phyloP scores from a whole-genome alignment of 2,797 vertebrate species.

The Lerista edwardsae region DNA sequence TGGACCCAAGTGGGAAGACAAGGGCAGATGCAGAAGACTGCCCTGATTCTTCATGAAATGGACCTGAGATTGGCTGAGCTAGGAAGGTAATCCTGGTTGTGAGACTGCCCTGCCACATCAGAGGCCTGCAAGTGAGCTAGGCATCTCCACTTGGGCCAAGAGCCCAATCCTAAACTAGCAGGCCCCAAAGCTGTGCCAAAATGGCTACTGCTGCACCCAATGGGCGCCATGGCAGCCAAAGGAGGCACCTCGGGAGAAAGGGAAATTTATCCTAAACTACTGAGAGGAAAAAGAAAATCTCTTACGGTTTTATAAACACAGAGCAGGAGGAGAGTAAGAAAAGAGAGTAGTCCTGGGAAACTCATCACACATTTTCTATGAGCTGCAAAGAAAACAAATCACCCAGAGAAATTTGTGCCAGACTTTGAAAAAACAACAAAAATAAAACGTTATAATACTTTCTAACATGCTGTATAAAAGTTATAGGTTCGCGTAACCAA shows the following conservation, averaged over 20 bases:
- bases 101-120: too few species aligned
- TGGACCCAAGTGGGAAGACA: too few species aligned
- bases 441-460: not conserved
- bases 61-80: too few species aligned
- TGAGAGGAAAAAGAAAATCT: not conserved
- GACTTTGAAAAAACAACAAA: slow-evolving; percentile 21
- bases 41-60: not conserved
- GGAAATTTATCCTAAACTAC: not conserved
- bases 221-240: too few species aligned
- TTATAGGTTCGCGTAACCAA: slow-evolving; percentile 33
- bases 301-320: not conserved
- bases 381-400: slow-evolving; percentile 21
- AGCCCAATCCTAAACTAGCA: too few species aligned
- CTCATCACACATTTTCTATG: slow-evolving; percentile 33
- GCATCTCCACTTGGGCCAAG: too few species aligned
- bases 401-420: slow-evolving; percentile 22
- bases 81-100: too few species aligned
- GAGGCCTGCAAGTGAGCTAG: not conserved
- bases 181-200: too few species aligned
- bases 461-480: slow-evolving; percentile 23
- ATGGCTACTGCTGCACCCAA: too few species aligned
- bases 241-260: too few species aligned
- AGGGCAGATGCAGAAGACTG: too few species aligned
- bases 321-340: too few species aligned
- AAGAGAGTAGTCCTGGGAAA: slow-evolving; percentile 48